Conservation (phyloP, 2,113 vertebrate species). For the Abramis brama region DNA sequence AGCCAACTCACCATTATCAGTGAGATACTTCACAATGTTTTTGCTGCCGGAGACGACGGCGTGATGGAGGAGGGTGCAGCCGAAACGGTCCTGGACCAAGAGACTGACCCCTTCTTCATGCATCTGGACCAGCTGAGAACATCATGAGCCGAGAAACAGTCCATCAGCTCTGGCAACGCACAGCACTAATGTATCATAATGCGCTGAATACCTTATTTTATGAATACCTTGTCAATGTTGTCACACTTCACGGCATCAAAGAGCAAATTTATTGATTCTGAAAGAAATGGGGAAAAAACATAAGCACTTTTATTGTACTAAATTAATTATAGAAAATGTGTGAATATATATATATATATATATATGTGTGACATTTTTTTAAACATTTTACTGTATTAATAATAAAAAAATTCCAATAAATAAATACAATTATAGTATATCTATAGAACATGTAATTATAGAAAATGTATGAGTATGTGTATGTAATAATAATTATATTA, state of each 20-base stretch:
- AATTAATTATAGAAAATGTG: neutral
- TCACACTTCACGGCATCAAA: slow-evolving; percentile 82
- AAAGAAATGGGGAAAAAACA: neutral
- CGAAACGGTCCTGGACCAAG: slow-evolving; percentile 75
- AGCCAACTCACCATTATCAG: slow-evolving; percentile 80
- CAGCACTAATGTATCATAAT: neutral
- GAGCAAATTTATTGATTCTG: slow-evolving; percentile 69
- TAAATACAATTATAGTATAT: too few species aligned
- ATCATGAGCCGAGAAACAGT: neutral
- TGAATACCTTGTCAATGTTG: slow-evolving; percentile 82
- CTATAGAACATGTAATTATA: too few species aligned
- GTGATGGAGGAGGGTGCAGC: slow-evolving; percentile 88
- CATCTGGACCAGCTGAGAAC: slow-evolving; percentile 82
- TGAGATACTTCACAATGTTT: slow-evolving; percentile 89
- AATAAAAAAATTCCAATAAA: too few species aligned
- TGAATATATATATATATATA: neutral
- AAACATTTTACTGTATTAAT: too few species aligned
- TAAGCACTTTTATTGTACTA: neutral
- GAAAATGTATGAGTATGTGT: too few species aligned
- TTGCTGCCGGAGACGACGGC: slow-evolving; percentile 84
- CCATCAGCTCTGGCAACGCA: neutral
- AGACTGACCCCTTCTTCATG: slow-evolving; percentile 83
- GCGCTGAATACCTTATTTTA: neutral
- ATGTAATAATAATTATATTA: too few species aligned
- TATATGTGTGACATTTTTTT: neutral